phyloP scores from a whole-genome alignment of 1,140 invertebrate species.

The Xylocopa sonorina region DNA sequence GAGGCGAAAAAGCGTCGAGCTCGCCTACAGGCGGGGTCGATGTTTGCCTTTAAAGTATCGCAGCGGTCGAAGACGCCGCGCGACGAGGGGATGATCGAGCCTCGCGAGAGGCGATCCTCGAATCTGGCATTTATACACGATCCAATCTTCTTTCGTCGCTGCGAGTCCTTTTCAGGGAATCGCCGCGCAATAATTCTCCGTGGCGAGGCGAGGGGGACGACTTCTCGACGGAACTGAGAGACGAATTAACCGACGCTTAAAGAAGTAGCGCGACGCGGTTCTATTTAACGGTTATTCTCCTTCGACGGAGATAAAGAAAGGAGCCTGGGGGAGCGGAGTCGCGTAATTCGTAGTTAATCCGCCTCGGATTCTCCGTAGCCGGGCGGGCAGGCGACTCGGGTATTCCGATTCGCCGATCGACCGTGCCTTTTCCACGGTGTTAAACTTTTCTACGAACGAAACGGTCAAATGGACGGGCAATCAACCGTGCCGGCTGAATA shows the following conservation, averaged over 20 bases:
- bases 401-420: constrained; percentile 13
- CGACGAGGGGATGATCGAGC: too few species aligned
- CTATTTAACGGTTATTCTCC: neutral
- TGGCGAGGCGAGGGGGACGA: too few species aligned
- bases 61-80: too few species aligned
- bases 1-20: too few species aligned
- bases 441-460: constrained; percentile 19
- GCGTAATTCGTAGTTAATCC: constrained; percentile 22
- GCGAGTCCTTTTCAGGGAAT: too few species aligned
- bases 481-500: constrained; percentile 33
- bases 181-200: too few species aligned
- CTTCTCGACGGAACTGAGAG: neutral
- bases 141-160: too few species aligned
- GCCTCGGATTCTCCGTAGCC: constrained; percentile 15
- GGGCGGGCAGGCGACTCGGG: constrained; percentile 12
- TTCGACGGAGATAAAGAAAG: neutral
- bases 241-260: neutral
- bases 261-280: neutral
- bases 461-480: constrained; percentile 39
- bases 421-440: neutral
- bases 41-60: too few species aligned
- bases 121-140: too few species aligned
- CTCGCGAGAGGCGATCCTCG: too few species aligned
- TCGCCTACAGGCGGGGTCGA: too few species aligned
- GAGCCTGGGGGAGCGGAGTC: too few species aligned